Evolutionary conservation across 2,888 invertebrate genomes (phyloP), one percentile per base, ranked within the genome.

Genomic region (Entomobrya proxima): DNA sequence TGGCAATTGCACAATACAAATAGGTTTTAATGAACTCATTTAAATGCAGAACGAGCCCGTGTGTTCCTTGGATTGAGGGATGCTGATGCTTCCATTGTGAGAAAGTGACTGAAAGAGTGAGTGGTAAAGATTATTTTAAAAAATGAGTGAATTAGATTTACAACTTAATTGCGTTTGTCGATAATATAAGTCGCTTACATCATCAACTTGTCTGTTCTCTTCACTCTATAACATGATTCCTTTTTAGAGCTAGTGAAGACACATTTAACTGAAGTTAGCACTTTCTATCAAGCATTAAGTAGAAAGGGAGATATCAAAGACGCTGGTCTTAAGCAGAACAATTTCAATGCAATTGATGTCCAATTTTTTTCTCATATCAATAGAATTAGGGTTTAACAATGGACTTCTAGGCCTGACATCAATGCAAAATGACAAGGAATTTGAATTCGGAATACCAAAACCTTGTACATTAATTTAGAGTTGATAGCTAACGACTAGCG

Each of bases 71-170:
- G 21, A 32, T 81, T 44, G 30, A 61, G n/a, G 61, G 78, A 30
- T 40, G 7, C 15, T 13, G 37, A 24, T 21, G 7, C 9, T 75
- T 74, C 30, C 21, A 74, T 75, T 82, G 74, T 81, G 72, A 74
- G 52, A 74, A 82, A 64, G 75, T 75, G 75, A 82, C 72, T 55
- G 30, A 50, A 74, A 50, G 72, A 74, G 18, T 74, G 50, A 74
- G 72, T 74, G 50, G 72, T 13, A 32, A 18, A 24, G 50, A 50
- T 24, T 27, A 82, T 75, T 67, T 67, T 2, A 47, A 61, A 74
- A 58, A 82, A 75, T 67, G 75, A 67, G 69, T 47, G 77, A 83
- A 77, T 83, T 83, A 77, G 83, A 83, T 83, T 83, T 77, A 83
- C 83, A 83, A 69, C 83, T 83, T 83, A 83, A 83, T 83, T 83